Base-by-base conservation (phyloP, 2,113 vertebrate genomes). In the Mustela nigripes region DNA sequence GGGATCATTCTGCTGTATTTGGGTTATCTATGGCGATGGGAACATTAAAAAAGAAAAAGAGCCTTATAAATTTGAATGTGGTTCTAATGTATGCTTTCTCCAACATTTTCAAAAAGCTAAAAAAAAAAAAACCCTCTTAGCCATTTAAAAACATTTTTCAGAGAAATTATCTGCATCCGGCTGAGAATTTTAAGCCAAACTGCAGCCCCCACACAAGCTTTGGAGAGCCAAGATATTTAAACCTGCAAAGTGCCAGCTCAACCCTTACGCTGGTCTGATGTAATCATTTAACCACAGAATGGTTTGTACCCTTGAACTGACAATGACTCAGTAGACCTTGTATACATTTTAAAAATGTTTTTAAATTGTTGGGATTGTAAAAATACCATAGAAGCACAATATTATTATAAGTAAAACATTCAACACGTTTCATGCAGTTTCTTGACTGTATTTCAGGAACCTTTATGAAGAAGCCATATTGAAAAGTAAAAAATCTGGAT, bases 181-280 rank as follows among this genome's bases (percentile, higher is more conserved):
- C 94, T 98, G 89, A 97, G 96, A 97, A 98, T 98, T 96, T 94
- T 94, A 96, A 98, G 98, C 98, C 98, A 98, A 97, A 92, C 48
- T 93, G 24, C 96, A 97, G 97, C 98, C 97, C 98, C 97, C 97
- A 96, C 96, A 92, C 56, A 96, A 81, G 94, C 94, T 83, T 98
- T 82, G 88, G 86, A 94, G 96, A 98, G 98, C 98, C 97, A 98
- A 98, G 96, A 96, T 98, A 92, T 93, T 96, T 91, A 97, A 97
- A 96, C 96, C 97, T 96, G 81, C 36, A 22, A 96, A 92, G 88
- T 73, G 81, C 92, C 96, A 95, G 79, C 84, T 96, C 95, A 83
- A 21, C 86, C 83, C 86, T 96, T 79, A 63, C 9, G 18, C 67
- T 94, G 97, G 63, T 90, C 95, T 88, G 88, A 97, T 96, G 94